Evolutionary conservation across 2,888 invertebrate genomes (phyloP).

Genomic region (Tuberolachnus salignus): DNA sequence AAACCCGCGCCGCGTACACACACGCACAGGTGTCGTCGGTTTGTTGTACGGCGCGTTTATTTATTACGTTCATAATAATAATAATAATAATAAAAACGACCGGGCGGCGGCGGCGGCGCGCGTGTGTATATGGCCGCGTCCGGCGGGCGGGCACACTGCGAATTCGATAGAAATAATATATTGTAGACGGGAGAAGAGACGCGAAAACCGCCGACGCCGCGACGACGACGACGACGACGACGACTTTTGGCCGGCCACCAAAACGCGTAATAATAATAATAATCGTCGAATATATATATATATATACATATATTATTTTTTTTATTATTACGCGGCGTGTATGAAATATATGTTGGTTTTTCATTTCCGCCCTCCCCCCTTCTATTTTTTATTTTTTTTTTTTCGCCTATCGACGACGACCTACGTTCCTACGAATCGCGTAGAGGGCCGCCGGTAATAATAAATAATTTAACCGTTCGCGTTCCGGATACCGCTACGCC

Average conservation of each 20-base stretch:
- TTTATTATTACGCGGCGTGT: no score
- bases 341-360: no score
- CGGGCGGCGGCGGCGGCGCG: neutral
- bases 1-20: neutral
- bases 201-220: no score
- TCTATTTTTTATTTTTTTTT: neutral
- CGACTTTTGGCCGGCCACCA: conserved; percentile 30
- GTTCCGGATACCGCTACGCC: conserved; percentile 14
- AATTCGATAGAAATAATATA: no score
- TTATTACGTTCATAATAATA: no score
- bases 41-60: no score
- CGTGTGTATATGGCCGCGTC: conserved; percentile 2
- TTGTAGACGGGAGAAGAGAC: no score
- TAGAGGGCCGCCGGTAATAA: neutral
- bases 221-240: no score
- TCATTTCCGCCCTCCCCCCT: neutral
- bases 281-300: neutral
- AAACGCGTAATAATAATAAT: conserved; percentile 8
- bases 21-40: neutral
- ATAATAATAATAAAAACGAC: no score
- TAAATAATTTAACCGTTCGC: no score
- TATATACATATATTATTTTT: neutral
- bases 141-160: neutral
- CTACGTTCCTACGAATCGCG: neutral
- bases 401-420: no score